A percentile compares a stretch with the other conserved stretches of the same genome.
phyloP scores from a whole-genome alignment of 37 sponge, comb jelly and placozoan genomes.

The Aplysina aerophoba region DNA sequence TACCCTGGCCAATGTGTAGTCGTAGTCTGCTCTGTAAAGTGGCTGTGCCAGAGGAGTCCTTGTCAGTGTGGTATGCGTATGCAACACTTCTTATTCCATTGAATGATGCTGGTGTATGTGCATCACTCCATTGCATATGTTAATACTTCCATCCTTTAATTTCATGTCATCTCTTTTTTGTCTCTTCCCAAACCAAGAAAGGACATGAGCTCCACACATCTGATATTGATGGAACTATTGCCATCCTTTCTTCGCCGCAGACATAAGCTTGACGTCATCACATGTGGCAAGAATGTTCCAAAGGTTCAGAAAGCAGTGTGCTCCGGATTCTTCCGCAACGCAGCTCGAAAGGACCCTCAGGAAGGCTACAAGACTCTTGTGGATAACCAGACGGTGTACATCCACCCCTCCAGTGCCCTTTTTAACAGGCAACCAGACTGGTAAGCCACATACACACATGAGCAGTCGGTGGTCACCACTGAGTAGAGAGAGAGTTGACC shows the following conservation, averaged over 20 bases:
- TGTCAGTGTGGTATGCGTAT: too few species aligned
- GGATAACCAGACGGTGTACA: constrained; percentile 93
- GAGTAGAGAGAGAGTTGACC: constrained; percentile 98
- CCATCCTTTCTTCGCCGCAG: not conserved
- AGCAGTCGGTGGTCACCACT: constrained; percentile 93
- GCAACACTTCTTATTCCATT: too few species aligned
- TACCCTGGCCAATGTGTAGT: too few species aligned
- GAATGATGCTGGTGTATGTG: too few species aligned
- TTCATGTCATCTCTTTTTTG: not conserved
- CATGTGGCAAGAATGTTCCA: constrained; percentile 86
- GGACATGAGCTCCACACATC: too few species aligned
- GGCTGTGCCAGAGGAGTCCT: too few species aligned
- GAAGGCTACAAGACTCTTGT: constrained; percentile 96
- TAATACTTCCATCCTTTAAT: not conserved
- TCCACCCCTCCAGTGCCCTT: constrained; percentile 95
- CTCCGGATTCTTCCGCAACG: constrained; percentile 95
- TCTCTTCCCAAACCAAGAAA: not conserved
- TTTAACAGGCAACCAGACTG: constrained; percentile 99
- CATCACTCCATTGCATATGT: not conserved
- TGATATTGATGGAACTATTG: too few species aligned
- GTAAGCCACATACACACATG: constrained; percentile 88
- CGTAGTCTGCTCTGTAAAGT: too few species aligned
- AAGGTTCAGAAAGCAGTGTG: constrained; percentile 95
- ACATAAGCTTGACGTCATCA: constrained; percentile 96
- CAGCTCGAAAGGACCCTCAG: constrained; percentile 96